Evolutionary conservation across 2,113 vertebrate genomes (phyloP).

Genomic region (Anolis carolinensis): DNA sequence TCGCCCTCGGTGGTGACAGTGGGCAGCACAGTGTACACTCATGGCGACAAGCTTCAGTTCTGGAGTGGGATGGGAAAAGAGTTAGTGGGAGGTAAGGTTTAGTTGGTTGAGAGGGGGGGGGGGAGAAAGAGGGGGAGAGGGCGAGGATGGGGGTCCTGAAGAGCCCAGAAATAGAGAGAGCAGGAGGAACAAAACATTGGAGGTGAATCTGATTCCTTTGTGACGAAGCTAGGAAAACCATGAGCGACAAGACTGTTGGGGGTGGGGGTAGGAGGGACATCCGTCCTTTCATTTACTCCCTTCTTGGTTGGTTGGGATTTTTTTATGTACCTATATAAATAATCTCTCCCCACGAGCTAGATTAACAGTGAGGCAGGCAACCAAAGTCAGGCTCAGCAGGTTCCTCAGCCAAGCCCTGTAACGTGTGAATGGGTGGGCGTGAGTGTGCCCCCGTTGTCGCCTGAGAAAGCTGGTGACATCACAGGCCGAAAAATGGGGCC

Average conservation of each 20-base stretch:
- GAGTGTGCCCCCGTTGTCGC: neutral
- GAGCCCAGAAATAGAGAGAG: neutral
- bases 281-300: slow-evolving; percentile 32
- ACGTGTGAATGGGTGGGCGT: neutral
- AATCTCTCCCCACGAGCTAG: slow-evolving; percentile 1
- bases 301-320: neutral
- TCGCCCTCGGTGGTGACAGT: neutral
- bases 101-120: neutral
- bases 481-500: slow-evolving; percentile 25
- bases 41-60: too few relatives aligned
- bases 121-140: too few relatives aligned
- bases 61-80: neutral
- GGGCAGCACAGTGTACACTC: neutral
- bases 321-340: neutral
- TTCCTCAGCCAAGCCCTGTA: slow-evolving; percentile 30
- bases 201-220: slow-evolving; percentile 34
- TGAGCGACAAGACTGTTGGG: neutral
- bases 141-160: neutral
- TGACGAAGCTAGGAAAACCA: slow-evolving; percentile 14
- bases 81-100: neutral
- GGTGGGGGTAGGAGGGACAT: too few relatives aligned
- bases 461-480: slow-evolving; percentile 50
- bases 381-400: slow-evolving; percentile 25
- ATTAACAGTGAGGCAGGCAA: neutral
- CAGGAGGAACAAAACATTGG: slow-evolving; percentile 45